phyloP scores from a whole-genome alignment of 2,797 vertebrate genomes.

The Pogonophryne albipinna region DNA sequence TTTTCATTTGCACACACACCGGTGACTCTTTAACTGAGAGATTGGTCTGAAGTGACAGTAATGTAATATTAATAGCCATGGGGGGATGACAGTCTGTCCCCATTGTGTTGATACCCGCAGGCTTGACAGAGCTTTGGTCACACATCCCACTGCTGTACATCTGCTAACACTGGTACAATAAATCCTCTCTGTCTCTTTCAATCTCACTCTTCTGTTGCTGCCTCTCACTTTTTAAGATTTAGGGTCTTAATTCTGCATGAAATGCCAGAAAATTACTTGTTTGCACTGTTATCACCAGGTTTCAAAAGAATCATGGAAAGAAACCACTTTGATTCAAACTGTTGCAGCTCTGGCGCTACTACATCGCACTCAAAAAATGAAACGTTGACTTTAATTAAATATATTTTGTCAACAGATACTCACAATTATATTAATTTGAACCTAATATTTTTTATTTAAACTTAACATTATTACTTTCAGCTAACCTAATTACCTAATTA shows the following conservation, averaged over 20 bases:
- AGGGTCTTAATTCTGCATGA: constrained; percentile 3
- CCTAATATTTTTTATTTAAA: too few relatives aligned
- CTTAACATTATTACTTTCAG: too few relatives aligned
- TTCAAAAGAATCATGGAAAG: too few relatives aligned
- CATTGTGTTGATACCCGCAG: constrained; percentile 79
- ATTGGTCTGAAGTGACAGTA: constrained; percentile 83
- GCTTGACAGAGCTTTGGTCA: constrained; percentile 84
- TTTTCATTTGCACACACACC: constrained; percentile 57
- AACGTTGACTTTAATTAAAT: too few relatives aligned
- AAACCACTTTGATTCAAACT: too few relatives aligned
- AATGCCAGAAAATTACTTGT: background rate
- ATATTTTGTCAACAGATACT: too few relatives aligned
- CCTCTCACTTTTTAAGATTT: constrained; percentile 25
- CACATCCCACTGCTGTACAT: constrained; percentile 80
- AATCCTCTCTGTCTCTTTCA: constrained; percentile 76
- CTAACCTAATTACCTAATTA: too few relatives aligned
- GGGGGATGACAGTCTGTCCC: constrained; percentile 79
- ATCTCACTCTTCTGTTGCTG: constrained; percentile 40
- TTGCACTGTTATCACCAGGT: too few relatives aligned
- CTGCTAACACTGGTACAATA: constrained; percentile 78
- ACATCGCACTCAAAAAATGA: too few relatives aligned
- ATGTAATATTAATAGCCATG: constrained; percentile 84
- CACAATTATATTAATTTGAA: too few relatives aligned
- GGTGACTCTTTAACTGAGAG: constrained; percentile 71
- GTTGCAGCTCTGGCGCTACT: too few relatives aligned